A percentile compares a stretch with the other conserved stretches of the same genome.
phyloP scores from a whole-genome alignment of 2,888 invertebrate genomes.

The Deilephila elpenor region DNA sequence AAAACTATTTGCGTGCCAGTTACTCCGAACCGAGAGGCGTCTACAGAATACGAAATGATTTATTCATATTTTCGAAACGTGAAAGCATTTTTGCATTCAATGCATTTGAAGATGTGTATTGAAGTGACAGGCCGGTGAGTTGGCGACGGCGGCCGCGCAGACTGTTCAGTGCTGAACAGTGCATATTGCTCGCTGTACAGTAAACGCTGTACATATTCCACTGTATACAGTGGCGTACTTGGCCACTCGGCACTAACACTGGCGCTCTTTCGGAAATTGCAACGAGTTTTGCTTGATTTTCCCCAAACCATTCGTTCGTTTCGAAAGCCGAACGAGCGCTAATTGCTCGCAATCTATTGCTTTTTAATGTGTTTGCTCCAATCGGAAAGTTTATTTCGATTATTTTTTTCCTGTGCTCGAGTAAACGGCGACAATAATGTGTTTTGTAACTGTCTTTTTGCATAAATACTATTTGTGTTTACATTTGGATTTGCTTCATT shows the following conservation, averaged over 20 bases:
- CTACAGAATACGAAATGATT: neutral
- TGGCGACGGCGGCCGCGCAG: neutral
- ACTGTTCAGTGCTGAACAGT: neutral
- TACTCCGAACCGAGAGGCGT: neutral
- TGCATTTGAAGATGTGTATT: conserved; percentile 24
- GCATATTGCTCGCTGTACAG: too few species aligned
- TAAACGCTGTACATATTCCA: too few species aligned
- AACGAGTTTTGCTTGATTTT: conserved; percentile 31
- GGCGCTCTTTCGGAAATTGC: conserved; percentile 32
- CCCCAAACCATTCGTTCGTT: conserved; percentile 26
- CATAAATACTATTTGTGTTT: neutral
- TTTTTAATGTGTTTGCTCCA: conserved; percentile 70
- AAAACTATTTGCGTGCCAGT: conserved; percentile 10
- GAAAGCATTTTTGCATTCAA: conserved; percentile 23
- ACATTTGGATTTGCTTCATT: neutral
- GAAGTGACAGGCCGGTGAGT: conserved; percentile 9
- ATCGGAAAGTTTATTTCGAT: conserved; percentile 54
- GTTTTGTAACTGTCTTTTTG: conserved; percentile 39
- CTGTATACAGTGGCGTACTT: conserved; percentile 17
- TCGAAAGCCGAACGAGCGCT: conserved; percentile 51
- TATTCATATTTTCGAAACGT: conserved; percentile 12
- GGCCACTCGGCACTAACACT: conserved; percentile 24
- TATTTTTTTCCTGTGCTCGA: conserved; percentile 47
- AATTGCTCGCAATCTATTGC: conserved; percentile 76
- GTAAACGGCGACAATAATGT: conserved; percentile 51